Percentiles rank a stretch among this genome's conserved stretches.
Conservation (phyloP, 2,888 invertebrate genomes). For the Clepsis dumicolana region DNA sequence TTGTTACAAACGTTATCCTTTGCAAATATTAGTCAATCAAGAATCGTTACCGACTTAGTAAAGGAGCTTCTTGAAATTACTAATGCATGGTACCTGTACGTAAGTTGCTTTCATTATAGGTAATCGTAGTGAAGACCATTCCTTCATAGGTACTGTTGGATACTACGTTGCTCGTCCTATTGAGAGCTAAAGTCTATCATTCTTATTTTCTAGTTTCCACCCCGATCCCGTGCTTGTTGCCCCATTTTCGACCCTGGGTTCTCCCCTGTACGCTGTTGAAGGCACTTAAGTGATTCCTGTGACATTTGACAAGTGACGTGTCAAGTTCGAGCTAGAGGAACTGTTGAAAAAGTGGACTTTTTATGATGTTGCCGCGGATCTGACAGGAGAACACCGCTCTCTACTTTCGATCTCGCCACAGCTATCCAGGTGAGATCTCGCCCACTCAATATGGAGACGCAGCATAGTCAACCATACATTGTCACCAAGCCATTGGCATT, state of each 20-base stretch:
- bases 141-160: conserved; percentile 4
- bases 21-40: background rate
- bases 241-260: conserved; percentile 47
- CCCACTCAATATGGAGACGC: background rate
- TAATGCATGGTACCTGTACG: conserved; percentile 12
- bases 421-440: conserved; percentile 54
- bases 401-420: conserved; percentile 49
- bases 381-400: conserved; percentile 54
- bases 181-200: conserved; percentile 48
- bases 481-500: background rate
- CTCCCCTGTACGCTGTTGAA: conserved; percentile 58
- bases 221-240: conserved; percentile 54
- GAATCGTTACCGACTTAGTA: background rate
- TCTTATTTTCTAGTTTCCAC: conserved; percentile 59
- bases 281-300: conserved; percentile 47
- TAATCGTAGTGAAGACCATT: background rate
- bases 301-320: conserved; percentile 45
- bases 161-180: background rate
- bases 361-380: conserved; percentile 64
- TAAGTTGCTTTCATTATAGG: conserved; percentile 22
- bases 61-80: conserved; percentile 15
- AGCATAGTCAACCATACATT: background rate
- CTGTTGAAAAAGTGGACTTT: conserved; percentile 57
- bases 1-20: background rate
- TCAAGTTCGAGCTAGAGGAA: conserved; percentile 46